Percentiles rank a stretch among this genome's conserved stretches.
These are phyloP conservation scores for Drosophila pegasa DNA, from an alignment of 2,888 invertebrate species.

Conservation along the genomic window DNA sequence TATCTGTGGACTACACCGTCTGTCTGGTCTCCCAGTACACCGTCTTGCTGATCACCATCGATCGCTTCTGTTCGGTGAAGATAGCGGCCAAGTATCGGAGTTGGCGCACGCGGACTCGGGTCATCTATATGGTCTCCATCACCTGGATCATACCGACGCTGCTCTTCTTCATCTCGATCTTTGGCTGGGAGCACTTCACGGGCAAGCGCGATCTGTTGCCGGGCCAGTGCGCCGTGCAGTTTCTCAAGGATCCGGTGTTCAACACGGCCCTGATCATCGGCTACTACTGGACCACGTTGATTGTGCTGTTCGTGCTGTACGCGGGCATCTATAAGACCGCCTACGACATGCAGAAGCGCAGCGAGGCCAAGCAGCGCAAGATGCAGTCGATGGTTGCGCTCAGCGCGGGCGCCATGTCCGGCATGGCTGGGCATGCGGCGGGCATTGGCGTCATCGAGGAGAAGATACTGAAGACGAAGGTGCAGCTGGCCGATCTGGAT, in stretches of 20 bases:
- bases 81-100: constrained; percentile 98
- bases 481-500: constrained; percentile 71
- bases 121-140: constrained; percentile 97
- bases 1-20: constrained; percentile 99
- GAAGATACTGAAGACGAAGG: constrained; percentile 80
- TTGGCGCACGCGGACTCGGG: constrained; percentile 97
- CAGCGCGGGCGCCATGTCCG: constrained; percentile 95
- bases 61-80: constrained; percentile 99
- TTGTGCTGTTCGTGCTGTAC: constrained; percentile 97
- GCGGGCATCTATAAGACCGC: constrained; percentile 99
- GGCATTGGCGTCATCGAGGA: constrained; percentile 92
- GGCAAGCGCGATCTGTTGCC: constrained; percentile 94
- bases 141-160: constrained; percentile 99
- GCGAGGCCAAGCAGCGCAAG: constrained; percentile 97
- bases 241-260: constrained; percentile 98
- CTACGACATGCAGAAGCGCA: constrained; percentile 98
- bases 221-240: constrained; percentile 97
- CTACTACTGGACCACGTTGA: constrained; percentile 98
- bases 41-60: constrained; percentile 98
- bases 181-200: constrained; percentile 99
- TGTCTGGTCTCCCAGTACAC: constrained; percentile 99
- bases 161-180: constrained; percentile 98
- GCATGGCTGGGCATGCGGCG: constrained; percentile 94
- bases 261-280: constrained; percentile 98
- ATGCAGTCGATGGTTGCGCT: constrained; percentile 97